Evolutionary conservation across 1,140 invertebrate species (phyloP).

Genomic region (Papilio xuthus): DNA sequence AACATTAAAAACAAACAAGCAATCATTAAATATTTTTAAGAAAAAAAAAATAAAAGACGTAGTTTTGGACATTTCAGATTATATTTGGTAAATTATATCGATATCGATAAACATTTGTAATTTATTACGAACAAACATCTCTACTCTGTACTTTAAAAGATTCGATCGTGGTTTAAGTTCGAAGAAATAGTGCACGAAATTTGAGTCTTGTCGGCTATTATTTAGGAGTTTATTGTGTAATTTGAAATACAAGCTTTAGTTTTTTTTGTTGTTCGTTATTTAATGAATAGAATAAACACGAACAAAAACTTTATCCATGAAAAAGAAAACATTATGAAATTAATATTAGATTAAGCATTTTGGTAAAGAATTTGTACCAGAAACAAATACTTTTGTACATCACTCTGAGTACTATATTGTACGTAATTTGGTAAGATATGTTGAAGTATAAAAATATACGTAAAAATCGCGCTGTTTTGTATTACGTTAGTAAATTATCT

Average conservation of each 20-base stretch:
- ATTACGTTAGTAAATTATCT: slow-evolving; percentile 12
- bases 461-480: slow-evolving; percentile 3
- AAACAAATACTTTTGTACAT: neutral
- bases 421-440: neutral
- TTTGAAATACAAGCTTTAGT: slow-evolving; percentile 24
- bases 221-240: slow-evolving; percentile 10
- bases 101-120: neutral
- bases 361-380: neutral
- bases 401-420: neutral
- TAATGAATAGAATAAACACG: neutral
- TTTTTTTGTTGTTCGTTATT: neutral
- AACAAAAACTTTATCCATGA: neutral
- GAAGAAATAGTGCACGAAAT: slow-evolving; percentile 29
- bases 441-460: neutral
- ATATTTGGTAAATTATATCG: neutral
- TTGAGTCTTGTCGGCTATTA: slow-evolving; percentile 15
- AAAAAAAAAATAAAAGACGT: neutral
- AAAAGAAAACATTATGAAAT: neutral
- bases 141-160: slow-evolving; percentile 25
- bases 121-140: neutral
- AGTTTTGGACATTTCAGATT: neutral
- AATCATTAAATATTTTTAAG: neutral
- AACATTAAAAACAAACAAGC: no score
- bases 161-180: slow-evolving; percentile 31
- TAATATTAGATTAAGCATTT: neutral